phyloP scores from a whole-genome alignment of 1,140 invertebrate species.

The Drosophila mauritiana region DNA sequence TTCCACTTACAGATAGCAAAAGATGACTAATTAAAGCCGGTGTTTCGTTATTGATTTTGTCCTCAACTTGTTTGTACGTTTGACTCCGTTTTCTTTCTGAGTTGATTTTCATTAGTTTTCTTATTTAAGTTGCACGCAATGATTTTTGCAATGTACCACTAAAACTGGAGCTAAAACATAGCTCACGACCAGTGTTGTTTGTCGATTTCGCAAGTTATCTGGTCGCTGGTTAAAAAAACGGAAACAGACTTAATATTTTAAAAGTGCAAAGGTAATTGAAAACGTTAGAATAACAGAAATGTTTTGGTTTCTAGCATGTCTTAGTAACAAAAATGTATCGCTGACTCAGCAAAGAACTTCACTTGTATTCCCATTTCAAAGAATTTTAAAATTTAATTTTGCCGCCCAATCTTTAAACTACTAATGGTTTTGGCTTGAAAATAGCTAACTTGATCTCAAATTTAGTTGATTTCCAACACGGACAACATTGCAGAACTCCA shows the following conservation, averaged over 20 bases:
- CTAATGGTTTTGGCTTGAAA: not conserved
- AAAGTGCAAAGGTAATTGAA: too few relatives aligned
- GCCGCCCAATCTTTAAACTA: not conserved
- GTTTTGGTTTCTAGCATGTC: too few relatives aligned
- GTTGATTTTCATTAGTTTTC: not conserved
- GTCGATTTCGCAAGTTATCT: not conserved
- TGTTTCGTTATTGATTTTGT: constrained; percentile 31
- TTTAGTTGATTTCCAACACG: constrained; percentile 4
- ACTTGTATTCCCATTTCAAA: not conserved
- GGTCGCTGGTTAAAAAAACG: too few relatives aligned
- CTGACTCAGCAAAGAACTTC: not conserved
- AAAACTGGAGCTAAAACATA: constrained; percentile 18
- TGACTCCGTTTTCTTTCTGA: not conserved
- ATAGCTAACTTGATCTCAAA: not conserved
- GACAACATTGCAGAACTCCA: not conserved
- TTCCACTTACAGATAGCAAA: constrained; percentile 33
- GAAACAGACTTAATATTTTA: too few relatives aligned
- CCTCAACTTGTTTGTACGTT: too few relatives aligned
- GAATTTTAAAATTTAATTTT: not conserved
- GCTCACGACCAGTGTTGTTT: constrained; percentile 15
- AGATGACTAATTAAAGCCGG: constrained; percentile 39
- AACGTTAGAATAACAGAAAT: too few relatives aligned
- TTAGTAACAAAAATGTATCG: too few relatives aligned
- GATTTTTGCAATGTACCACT: too few relatives aligned
- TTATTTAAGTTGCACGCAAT: constrained; percentile 13